phyloP scores from a whole-genome alignment of 2,888 invertebrate species.

The Nineta flava region DNA sequence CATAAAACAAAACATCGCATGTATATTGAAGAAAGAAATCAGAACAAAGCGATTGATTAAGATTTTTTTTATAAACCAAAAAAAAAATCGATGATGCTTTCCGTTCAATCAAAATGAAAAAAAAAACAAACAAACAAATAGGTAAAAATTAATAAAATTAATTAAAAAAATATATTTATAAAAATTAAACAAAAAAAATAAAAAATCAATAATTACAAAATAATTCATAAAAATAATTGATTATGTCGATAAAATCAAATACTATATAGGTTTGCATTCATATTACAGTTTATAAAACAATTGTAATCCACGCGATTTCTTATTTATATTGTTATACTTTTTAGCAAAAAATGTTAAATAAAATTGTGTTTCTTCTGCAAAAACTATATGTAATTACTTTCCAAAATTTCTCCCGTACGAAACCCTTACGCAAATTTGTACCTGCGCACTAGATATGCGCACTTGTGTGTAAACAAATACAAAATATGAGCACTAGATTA shows the following conservation, averaged over 20 bases:
- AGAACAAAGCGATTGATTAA: not conserved
- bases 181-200: not conserved
- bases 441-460: too few relatives aligned
- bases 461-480: too few relatives aligned
- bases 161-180: not conserved
- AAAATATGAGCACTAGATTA: too few relatives aligned
- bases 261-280: conserved; percentile 1
- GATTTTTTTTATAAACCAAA: too few relatives aligned
- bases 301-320: conserved; percentile 2
- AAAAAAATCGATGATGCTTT: not conserved
- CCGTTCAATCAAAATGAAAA: not conserved
- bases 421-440: too few relatives aligned
- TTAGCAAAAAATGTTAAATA: conserved; percentile 5
- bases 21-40: too few relatives aligned
- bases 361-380: conserved; percentile 6
- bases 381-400: too few relatives aligned
- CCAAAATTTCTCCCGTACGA: too few relatives aligned
- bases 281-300: not conserved
- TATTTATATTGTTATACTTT: conserved; percentile 5
- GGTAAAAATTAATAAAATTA: not conserved
- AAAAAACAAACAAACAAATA: not conserved
- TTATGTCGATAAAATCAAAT: conserved; percentile 1
- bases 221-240: not conserved
- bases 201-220: not conserved
- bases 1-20: too few relatives aligned